Percentiles rank a stretch among this genome's conserved stretches.
Conservation (phyloP, 2,113 vertebrate species). For the Rissa tridactyla region DNA sequence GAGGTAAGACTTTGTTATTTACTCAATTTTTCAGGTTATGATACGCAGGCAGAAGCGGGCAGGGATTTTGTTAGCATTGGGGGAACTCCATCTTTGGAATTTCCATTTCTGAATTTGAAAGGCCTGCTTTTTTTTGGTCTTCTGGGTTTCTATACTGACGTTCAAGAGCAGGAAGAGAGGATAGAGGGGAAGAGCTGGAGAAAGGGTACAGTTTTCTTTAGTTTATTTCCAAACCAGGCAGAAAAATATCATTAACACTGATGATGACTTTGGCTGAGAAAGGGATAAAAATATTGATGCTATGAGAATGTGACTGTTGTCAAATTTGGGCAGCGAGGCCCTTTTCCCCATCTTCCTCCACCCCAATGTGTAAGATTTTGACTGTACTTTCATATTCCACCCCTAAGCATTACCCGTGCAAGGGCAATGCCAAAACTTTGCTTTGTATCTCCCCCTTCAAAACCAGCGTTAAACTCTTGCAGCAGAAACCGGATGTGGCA, state of each 20-base stretch:
- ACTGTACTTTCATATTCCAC: not conserved
- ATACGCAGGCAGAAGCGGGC: not conserved
- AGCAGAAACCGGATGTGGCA: not conserved
- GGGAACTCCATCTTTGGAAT: not conserved
- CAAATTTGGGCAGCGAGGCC: not conserved
- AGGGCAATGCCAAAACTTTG: not conserved
- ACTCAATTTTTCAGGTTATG: not conserved
- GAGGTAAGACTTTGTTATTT: not conserved
- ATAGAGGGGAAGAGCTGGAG: not conserved
- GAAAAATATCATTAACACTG: not conserved
- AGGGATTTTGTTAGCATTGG: not conserved
- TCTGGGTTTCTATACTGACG: not conserved
- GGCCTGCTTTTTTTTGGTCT: not conserved
- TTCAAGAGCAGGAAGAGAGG: not conserved
- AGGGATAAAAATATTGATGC: not conserved
- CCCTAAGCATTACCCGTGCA: not conserved
- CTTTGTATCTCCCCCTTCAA: not conserved
- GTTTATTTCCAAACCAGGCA: not conserved
- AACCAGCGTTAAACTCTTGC: not conserved
- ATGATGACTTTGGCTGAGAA: not conserved
- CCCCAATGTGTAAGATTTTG: fast-evolving
- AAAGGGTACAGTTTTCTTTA: not conserved
- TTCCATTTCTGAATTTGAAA: not conserved
- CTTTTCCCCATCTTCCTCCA: not conserved
- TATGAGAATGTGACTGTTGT: not conserved